Base-by-base conservation (phyloP, 2,888 invertebrate species). In the Aphidoletes aphidimyza region DNA sequence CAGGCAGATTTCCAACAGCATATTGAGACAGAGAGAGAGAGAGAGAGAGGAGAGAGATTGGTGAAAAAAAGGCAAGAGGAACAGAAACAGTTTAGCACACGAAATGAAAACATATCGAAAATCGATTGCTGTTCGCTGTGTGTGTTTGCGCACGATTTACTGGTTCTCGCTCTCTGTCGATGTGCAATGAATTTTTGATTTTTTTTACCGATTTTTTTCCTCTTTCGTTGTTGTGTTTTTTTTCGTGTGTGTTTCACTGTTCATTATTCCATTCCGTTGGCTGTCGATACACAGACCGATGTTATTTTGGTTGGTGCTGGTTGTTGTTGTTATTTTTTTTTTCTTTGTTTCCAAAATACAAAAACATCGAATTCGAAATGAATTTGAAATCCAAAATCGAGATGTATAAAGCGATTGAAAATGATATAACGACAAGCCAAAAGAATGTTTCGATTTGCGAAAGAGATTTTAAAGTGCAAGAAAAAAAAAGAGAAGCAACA, bases 131-230 rank as follows among this genome's bases (percentile, higher is more conserved):
- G 81, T 78, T 37, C n/a, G 37, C 81, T 81, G 37, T 81, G 81
- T 81, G 81, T 81, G 81, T 81, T 37, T 81, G 81, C 81, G 81
- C 81, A 81, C 81, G 81, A 81, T 81, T 81, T 81, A 81, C 81
- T 81, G 37, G 81, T 81, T 81, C 81, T 37, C 39, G 37, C n/a
- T 81, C 81, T 6, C 22, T 78, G 37, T 81, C 81, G 81, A 81
- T 81, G 81, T 81, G 81, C 81, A 81, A 81, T 81, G 81, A 81
- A 81, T 81, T 81, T 81, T 81, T 81, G 81, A 81, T 81, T 9
- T 36, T 37, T 36, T 22, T 37, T 81, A n/a, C 11, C 8, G 1
- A 78, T 78, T 36, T 17, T 19, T 6, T 11, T 2, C 17, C 47
- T 47, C 19, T 19, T 47, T 19, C 47, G 17, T 47, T 9, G 6